Evolutionary conservation across 2,113 vertebrate genomes (phyloP), one percentile per base, ranked within the genome.

Genomic region (Semnornis frantzii): DNA sequence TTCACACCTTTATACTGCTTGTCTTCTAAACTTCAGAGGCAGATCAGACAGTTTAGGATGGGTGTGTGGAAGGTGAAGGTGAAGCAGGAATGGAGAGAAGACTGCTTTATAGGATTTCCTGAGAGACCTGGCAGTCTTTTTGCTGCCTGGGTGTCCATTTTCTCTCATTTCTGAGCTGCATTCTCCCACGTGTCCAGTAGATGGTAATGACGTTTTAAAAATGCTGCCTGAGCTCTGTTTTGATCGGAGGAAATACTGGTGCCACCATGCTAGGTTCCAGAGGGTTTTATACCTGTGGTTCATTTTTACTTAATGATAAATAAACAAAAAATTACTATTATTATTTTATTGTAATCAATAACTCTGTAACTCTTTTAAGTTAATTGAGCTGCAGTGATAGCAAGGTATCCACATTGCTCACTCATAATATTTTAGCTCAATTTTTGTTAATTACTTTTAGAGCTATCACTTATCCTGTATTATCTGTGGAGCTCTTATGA

Each of bases 191-290:
- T 8, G 73, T 9, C 94, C 96, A 28, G 93, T 75, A 96, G 95
- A 82, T 96, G 95, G 93, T 90, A 87, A 63, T n/a, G 73, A 12
- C 37, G 91, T 8, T 63, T 54, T 83, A 31, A 55, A 20, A 92
- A 68, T 4, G 6, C 58, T 1, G 25, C 92, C 42, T 8, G 39
- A 7, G 18, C 64, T 33, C 34, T 60, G 5, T n/a, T 42, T 23
- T 10, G 34, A 12, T 69, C n/a, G 81, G 74, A 31, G 90, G 81
- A 71, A 76, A 62, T 48, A 20, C 31, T 50, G 25, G 4, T 25
- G 37, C 12, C 28, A 4, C 52, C 6, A 2, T 18, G n/a, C 31
- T 65, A 15, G 33, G 2, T 31, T 89, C 64, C 34, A 8, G 14
- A 30, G 17, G 28, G 16, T 37, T 85, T 10, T 46, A 39, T 70